These are phyloP conservation scores for Apoda limacodes DNA, from an alignment of 2,888 invertebrate genomes.

Conservation along the genomic window DNA sequence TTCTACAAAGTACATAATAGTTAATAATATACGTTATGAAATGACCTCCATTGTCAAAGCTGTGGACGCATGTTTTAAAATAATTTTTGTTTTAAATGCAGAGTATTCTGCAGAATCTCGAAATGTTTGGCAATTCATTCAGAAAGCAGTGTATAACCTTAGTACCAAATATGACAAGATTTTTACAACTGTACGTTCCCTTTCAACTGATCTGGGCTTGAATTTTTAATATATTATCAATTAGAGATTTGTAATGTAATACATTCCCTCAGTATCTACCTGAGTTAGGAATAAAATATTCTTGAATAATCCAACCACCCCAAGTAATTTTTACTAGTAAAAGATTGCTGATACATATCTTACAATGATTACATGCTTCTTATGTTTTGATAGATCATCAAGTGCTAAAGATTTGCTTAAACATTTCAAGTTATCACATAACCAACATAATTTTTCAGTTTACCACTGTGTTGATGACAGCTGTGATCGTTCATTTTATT, in stretches of 20 bases:
- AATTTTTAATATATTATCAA: not conserved
- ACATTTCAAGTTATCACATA: not conserved
- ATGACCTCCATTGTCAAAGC: not conserved
- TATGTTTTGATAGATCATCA: not conserved
- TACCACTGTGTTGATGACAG: constrained; percentile 7
- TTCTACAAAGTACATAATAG: not conserved
- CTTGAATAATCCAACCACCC: too few species aligned
- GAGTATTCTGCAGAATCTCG: not conserved
- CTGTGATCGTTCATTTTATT: constrained; percentile 9
- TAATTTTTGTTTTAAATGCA: not conserved
- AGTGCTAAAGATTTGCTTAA: not conserved
- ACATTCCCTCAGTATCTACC: too few species aligned
- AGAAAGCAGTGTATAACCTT: not conserved
- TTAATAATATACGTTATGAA: not conserved
- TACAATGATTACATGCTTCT: not conserved
- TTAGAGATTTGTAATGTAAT: too few species aligned
- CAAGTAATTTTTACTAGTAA: too few species aligned
- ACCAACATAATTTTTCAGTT: constrained; percentile 3
- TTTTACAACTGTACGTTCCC: not conserved
- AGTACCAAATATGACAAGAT: not conserved
- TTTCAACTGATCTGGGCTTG: not conserved
- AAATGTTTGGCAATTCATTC: not conserved
- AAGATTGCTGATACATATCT: too few species aligned
- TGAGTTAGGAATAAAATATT: too few species aligned
- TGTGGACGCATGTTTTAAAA: not conserved